Percentiles rank a stretch among this genome's conserved stretches.
These are phyloP conservation scores for Spisula solida DNA, from an alignment of 2,888 invertebrate genomes.

Conservation along the genomic window DNA sequence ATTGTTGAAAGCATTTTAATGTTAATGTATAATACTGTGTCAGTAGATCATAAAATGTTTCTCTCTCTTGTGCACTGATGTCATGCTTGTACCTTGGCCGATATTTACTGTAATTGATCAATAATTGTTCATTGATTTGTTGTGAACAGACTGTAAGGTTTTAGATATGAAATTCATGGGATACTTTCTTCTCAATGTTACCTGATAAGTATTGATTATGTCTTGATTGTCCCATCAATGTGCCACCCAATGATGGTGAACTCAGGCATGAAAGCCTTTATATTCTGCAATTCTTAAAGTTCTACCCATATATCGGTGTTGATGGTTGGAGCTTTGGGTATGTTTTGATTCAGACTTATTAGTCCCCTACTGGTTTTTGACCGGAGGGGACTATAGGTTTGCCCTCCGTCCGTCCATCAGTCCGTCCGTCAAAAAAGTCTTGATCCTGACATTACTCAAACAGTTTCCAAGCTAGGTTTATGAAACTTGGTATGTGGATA, in stretches of 20 bases:
- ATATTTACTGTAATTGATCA: constrained; percentile 18
- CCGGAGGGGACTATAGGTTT: no score
- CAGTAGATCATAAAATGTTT: not conserved
- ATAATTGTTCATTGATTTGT: constrained; percentile 29
- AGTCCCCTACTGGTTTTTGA: no score
- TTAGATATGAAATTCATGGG: constrained; percentile 12
- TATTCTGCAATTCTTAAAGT: not conserved
- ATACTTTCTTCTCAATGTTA: constrained; percentile 9
- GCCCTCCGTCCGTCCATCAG: no score
- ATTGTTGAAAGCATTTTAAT: not conserved
- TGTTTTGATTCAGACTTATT: no score
- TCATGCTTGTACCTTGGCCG: not conserved
- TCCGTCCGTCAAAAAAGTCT: no score
- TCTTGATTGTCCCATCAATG: not conserved
- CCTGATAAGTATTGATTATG: not conserved
- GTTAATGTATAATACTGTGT: not conserved
- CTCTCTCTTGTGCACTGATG: not conserved
- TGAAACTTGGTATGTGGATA: no score
- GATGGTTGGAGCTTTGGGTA: no score
- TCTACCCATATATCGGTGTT: no score
- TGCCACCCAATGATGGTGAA: not conserved
- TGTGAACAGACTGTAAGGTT: constrained; percentile 5
- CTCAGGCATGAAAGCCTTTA: not conserved
- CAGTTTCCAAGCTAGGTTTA: no score
- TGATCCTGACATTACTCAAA: no score